Base-by-base conservation (phyloP, 2,113 vertebrate genomes). In the Ceyx melanurus region DNA sequence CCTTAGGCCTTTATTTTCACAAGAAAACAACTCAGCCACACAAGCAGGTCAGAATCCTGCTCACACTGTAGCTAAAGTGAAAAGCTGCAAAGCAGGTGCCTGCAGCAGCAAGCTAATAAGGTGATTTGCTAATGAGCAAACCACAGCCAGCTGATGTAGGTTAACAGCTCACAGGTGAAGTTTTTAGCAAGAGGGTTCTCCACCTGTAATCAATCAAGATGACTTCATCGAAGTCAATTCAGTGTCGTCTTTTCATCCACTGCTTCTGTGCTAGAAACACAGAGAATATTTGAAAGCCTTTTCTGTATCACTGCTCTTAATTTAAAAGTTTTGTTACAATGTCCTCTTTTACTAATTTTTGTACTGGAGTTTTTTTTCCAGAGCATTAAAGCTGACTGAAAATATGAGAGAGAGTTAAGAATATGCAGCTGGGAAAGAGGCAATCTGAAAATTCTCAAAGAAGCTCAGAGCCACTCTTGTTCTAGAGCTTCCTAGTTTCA, bases 401-500 rank as follows among this genome's bases (percentile, higher is more conserved):
- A 26, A 48, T 42, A 57, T 37, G 21, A 56, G 60, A 62, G 43
- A 20, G 22, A 5, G 18, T 75, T 82, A 92, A 93, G 60, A 17
- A 91, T n/a, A 79, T 17, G 50, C 45, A 94, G 60, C 42, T 93
- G 67, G 42, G 82, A 79, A 79, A 89, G 28, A 51, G 10, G 26
- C 26, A 75, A 74, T 66, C 29, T 78, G 90, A 78, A 89, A 91
- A 84, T 21, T 9, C 29, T 74, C 31, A 80, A 31, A 73, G 85
- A 73, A 95, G 13, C 56, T 88, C 43, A 82, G 21, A 80, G 37
- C 19, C 35, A 28, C 53, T 80, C 23, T 79, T 83, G 13, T 31
- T 94, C n/a, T 77, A 77, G 18, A 53, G 35, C 18, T 89, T 45
- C 42, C 51, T 82, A 17, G 17, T 62, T 91, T 76, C 60, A 70